Conservation (phyloP, 1,140 invertebrate species). For the Teleopsis dalmanni region DNA sequence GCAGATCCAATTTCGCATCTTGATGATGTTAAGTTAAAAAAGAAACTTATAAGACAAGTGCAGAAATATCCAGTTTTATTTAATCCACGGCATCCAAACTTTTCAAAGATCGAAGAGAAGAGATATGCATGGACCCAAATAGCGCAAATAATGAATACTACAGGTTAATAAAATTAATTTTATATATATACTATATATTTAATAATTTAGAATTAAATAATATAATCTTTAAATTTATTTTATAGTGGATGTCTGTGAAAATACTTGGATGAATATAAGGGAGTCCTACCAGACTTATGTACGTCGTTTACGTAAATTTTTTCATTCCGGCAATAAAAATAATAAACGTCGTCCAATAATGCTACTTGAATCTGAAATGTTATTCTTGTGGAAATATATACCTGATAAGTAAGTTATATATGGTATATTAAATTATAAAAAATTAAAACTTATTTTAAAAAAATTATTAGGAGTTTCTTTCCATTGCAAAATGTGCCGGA, state of each 20-base stretch:
- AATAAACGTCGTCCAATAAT: slow-evolving; percentile 16
- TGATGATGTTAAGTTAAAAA: not conserved
- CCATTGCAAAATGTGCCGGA: not conserved
- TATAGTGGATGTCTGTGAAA: slow-evolving; percentile 14
- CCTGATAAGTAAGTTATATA: not conserved
- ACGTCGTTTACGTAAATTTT: slow-evolving; percentile 16
- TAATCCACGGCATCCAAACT: slow-evolving; percentile 6
- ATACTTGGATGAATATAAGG: slow-evolving; percentile 24
- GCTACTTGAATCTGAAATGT: slow-evolving; percentile 23
- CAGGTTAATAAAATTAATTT: slow-evolving; percentile 2
- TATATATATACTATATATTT: not conserved
- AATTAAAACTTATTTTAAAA: not conserved
- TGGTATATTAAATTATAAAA: not conserved
- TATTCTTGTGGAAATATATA: slow-evolving; percentile 27
- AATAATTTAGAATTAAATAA: not conserved
- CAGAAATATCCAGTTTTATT: slow-evolving; percentile 5
- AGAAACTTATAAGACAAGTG: slow-evolving; percentile 3
- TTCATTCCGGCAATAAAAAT: slow-evolving; percentile 1
- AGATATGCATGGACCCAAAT: slow-evolving; percentile 7
- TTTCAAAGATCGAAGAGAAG: slow-evolving; percentile 4
- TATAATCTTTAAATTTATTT: not conserved
- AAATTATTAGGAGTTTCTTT: not conserved
- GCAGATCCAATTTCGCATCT: not conserved
- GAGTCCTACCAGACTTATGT: slow-evolving; percentile 24
- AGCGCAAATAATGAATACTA: slow-evolving; percentile 1